Evolutionary conservation across 2,888 invertebrate species (phyloP), one percentile per base, ranked within the genome.

Genomic region (Nephrotoma guestfalica): DNA sequence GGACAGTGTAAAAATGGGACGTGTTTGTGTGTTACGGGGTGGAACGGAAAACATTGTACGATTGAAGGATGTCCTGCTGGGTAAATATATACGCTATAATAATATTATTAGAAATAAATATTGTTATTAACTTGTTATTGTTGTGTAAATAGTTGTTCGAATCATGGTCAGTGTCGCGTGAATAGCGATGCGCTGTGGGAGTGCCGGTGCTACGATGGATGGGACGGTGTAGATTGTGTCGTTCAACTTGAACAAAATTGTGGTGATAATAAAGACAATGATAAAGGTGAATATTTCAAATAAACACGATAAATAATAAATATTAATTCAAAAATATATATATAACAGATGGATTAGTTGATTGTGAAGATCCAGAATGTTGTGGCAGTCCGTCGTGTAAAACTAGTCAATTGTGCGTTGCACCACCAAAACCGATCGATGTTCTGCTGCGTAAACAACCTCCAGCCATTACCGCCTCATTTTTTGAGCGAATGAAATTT

Each of bases 301-400:
- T 30, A 18, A 47, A 86, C 11, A 42, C 4, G 47, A 45, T 41
- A 85, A 84, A 43, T 47, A 13, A 86, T 9, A 41, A 41, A 45
- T 45, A 42, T 86, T 30, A 86, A 86, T 47, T 6, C 9, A 4
- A n/a, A n/a, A n/a, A n/a, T 41, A 41, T 41, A 7, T 84, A 11
- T 30, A 6, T 40, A 45, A 7, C 92, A 99, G 99, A 99, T 93
- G 99, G 99, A 87, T 94, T 99, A 87, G 94, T 96, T 87, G 99
- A 99, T 92, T 99, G 99, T 91, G 97, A 98, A 91, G 99, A 99
- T 93, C 98, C 99, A 0, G 99, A 99, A 92, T 99, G 99, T 91
- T 99, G 99, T 91, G 93, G 94, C 87, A 96, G 95, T 90, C 93
- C 95, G 87, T 94, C 94, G 18, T 98, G 98, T 90, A 95, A 95